Conservation (phyloP, 2,797 vertebrate species). For the Anniella stebbinsi region DNA sequence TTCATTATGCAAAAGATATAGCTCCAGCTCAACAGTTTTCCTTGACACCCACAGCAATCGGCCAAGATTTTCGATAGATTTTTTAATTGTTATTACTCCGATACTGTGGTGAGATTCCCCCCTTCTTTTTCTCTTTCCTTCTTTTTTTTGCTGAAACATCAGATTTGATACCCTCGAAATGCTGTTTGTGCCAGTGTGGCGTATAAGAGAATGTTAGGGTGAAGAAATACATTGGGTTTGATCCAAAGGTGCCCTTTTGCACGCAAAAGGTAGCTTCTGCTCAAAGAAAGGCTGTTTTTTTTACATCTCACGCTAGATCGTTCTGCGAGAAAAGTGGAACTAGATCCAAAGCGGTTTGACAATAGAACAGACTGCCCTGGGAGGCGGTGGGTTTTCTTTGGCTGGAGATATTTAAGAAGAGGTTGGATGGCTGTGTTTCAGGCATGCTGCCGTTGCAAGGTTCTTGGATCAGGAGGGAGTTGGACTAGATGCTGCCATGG, state of each 20-base stretch:
- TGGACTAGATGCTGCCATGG: neutral
- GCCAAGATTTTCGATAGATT: conserved; percentile 12
- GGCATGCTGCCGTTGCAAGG: neutral
- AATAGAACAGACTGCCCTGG: neutral
- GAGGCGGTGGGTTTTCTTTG: neutral
- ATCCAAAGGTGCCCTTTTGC: neutral
- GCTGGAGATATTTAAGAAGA: neutral
- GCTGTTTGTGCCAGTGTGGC: neutral
- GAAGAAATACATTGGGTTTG: neutral
- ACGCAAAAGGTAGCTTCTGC: neutral
- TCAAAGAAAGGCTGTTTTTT: neutral
- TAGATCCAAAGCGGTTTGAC: neutral
- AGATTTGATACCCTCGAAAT: neutral
- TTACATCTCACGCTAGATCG: neutral
- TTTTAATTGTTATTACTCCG: conserved; percentile 21
- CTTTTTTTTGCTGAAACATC: neutral
- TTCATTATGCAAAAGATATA: conserved; percentile 16
- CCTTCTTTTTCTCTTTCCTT: neutral
- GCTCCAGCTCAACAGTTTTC: neutral
- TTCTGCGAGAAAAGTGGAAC: neutral
- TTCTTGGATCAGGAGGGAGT: neutral
- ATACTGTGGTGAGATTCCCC: neutral
- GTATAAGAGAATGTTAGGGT: neutral
- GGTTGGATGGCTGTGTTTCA: neutral
- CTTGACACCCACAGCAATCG: neutral